Evolutionary conservation across 2,113 vertebrate genomes (phyloP), one percentile per base, ranked within the genome.

Genomic region (Rousettus leschenaultii): DNA sequence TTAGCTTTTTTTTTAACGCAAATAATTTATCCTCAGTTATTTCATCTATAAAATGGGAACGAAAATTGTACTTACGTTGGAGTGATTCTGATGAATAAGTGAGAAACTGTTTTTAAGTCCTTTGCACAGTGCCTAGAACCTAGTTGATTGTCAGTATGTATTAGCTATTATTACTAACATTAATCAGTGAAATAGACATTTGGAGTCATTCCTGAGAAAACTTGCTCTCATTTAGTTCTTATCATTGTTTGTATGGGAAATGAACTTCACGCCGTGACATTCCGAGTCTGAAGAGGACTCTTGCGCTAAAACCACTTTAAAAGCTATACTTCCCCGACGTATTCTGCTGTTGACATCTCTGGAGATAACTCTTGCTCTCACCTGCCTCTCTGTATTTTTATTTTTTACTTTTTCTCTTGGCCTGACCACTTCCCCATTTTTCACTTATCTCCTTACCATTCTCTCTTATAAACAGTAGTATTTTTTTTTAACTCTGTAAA

Each of bases 401-500:
- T 19, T 86, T 66, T 93, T 51, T 12, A 74, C 75, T 75, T 70
- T 68, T 86, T 48, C 73, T 93, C 43, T 13, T 92, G 74, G 33
- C 28, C 59, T 53, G 35, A 33, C 30, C 61, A 74, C 66, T 83
- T 89, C 57, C 28, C 30, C 68, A 3, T 65, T 21, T 55, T 48
- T 61, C 59, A 26, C 48, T 89, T 66, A 22, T 82, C 79, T 89
- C 26, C 6, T 75, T 89, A 59, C 18, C 48, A 19, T 92, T 92
- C 8, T 40, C 7, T 96, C 19, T 89, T 70, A 78, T 73, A 59
- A 85, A 1, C 82, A 89, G 90, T 84, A 35, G 18, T 85, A 63
- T 66, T 94, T 97, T 86, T 53, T 94, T 97, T 86, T 53, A 89
- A 70, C 68, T 78, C 73, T 35, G 5, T 35, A 51, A 68, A 51